Evolutionary conservation across 2,888 invertebrate species (phyloP).

Genomic region (Chamaedrilus cognettii): DNA sequence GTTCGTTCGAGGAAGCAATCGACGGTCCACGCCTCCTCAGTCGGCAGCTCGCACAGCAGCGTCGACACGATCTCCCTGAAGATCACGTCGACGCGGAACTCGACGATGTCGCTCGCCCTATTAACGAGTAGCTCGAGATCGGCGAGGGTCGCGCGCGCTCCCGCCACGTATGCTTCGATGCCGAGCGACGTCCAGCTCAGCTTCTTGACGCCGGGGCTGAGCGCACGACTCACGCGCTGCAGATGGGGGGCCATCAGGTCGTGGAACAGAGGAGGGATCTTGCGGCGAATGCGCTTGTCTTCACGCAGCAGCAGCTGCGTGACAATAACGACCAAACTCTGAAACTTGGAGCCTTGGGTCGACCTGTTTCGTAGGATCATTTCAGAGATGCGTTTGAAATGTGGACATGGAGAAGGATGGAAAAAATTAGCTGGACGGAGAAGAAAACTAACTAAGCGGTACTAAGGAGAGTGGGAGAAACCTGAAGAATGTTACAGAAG

Average conservation of each 20-base stretch:
- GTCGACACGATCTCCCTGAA: constrained; percentile 84
- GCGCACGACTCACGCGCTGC: constrained; percentile 78
- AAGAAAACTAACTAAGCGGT: too few relatives aligned
- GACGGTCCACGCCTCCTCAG: constrained; percentile 81
- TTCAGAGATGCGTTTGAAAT: too few relatives aligned
- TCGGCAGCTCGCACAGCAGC: constrained; percentile 78
- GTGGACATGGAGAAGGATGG: too few relatives aligned
- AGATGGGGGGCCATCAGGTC: constrained; percentile 87
- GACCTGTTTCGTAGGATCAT: too few relatives aligned
- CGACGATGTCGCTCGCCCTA: constrained; percentile 85
- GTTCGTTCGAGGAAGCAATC: constrained; percentile 83
- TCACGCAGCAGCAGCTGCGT: constrained; percentile 58
- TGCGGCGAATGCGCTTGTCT: constrained; percentile 50
- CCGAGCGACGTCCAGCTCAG: constrained; percentile 78
- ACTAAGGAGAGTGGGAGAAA: too few relatives aligned
- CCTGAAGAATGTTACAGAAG: too few relatives aligned
- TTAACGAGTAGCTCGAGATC: constrained; percentile 55
- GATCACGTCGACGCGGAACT: constrained; percentile 85
- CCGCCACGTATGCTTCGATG: constrained; percentile 69
- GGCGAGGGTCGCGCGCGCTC: constrained; percentile 43
- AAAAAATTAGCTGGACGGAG: too few relatives aligned
- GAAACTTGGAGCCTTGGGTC: too few relatives aligned
- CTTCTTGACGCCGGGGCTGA: constrained; percentile 79
- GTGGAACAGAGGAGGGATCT: constrained; percentile 75
- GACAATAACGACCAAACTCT: too few relatives aligned